Evolutionary conservation across 2,113 vertebrate genomes (phyloP), one percentile per base, ranked within the genome.

Genomic region (Eulemur macaco): DNA sequence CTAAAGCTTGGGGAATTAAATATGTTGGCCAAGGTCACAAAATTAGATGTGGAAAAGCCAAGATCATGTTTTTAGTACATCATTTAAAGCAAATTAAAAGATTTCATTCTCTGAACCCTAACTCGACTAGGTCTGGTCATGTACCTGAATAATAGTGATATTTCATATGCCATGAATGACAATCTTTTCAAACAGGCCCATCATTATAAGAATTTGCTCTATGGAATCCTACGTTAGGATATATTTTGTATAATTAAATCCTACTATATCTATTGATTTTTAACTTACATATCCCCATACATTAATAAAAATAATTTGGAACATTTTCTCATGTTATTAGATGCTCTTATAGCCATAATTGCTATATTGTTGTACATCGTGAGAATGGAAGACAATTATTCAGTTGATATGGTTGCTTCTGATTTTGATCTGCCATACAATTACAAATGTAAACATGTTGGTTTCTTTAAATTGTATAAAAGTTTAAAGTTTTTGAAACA

Each of bases 231-330:
- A 31, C 17, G 2, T 42, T 77, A 58, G 5, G 8, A 14, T 54
- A 45, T 20, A n/a, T 54, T 92, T 86, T 89, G 34, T 23, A 60
- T 47, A 82, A 69, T 42, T 77, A 39, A 1, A 1, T 54, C 39
- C 23, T 82, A 50, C 10, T 63, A 3, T n/a, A 63, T n/a, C 52
- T 64, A 42, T 15, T 50, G 0, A 47, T 71, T 64, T 25, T 6
- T 56, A 50, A 83, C 8, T 42, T 68, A 66, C 23, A 23, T 76
- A 29, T 83, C 29, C 12, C 63, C 37, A n/a, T 3, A 66, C 58
- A 60, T 27, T 25, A 60, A 23, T 60, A 82, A 86, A 80, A 93
- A 88, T 82, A 68, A 56, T 60, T 52, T 69, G 27, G 15, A 69
- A 69, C 1, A 42, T 69, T 83, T 92, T 56, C 25, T 47, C 31